These are phyloP conservation scores for Cettia cetti DNA, from an alignment of 2,113 vertebrate genomes.

Conservation along the genomic window DNA sequence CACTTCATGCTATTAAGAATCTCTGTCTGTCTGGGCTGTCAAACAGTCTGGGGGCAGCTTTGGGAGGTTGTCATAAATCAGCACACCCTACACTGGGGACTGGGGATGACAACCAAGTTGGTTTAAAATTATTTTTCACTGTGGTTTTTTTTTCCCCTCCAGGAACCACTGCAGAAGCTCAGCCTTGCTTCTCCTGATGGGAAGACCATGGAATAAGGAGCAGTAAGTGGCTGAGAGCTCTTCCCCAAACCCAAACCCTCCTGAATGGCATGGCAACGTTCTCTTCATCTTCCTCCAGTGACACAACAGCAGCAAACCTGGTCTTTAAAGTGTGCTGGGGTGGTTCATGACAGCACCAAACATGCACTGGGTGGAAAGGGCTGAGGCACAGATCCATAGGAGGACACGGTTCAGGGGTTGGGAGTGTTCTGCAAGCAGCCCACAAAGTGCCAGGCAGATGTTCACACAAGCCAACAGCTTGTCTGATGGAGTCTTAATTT, in stretches of 20 bases:
- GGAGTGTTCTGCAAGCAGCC: neutral
- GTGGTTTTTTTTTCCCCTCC: neutral
- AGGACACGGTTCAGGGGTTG: neutral
- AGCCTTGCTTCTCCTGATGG: neutral
- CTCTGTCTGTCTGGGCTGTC: conserved; percentile 50
- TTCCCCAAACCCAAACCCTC: neutral
- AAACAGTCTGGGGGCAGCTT: conserved; percentile 32
- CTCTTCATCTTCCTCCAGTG: neutral
- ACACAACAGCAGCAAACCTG: neutral
- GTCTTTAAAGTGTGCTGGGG: neutral
- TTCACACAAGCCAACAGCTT: neutral
- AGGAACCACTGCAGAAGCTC: neutral
- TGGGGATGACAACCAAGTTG: neutral
- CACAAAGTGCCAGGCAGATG: neutral
- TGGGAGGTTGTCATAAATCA: conserved; percentile 50
- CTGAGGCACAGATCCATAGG: rapidly evolving
- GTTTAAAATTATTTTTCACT: neutral
- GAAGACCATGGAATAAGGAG: neutral
- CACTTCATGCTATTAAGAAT: neutral
- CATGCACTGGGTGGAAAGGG: neutral
- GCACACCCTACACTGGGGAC: neutral
- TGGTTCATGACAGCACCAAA: neutral
- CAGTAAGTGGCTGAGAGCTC: neutral
- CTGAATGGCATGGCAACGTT: neutral
- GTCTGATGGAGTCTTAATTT: conserved; percentile 10